Conservation (phyloP, 2,888 invertebrate species). For the Meta bourneti region DNA sequence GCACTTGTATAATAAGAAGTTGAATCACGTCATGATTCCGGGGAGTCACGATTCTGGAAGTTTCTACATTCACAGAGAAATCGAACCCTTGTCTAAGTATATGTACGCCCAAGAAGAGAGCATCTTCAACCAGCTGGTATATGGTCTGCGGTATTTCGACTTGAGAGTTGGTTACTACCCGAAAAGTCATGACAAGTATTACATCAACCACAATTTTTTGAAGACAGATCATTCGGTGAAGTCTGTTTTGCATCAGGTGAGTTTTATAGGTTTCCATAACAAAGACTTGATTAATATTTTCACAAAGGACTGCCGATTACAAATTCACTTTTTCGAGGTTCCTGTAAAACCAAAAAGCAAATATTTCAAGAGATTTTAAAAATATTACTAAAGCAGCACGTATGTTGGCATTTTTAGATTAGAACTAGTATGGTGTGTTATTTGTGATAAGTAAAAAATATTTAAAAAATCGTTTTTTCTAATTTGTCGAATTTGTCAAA, state of each 20-base stretch:
- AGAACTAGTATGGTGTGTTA: not conserved
- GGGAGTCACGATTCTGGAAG: constrained; percentile 78
- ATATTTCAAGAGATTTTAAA: not conserved
- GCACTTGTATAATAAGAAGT: constrained; percentile 33
- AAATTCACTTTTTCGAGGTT: not conserved
- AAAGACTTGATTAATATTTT: no score
- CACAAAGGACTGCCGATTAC: no score
- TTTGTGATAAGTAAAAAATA: not conserved
- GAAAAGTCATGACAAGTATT: constrained; percentile 59
- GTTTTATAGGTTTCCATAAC: not conserved
- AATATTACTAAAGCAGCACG: not conserved
- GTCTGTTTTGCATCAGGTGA: constrained; percentile 60
- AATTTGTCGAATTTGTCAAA: no score
- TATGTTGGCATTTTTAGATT: not conserved
- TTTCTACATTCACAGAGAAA: constrained; percentile 52
- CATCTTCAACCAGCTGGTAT: constrained; percentile 76
- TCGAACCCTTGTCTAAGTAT: constrained; percentile 61
- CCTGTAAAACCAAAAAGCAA: not conserved
- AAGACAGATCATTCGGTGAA: constrained; percentile 65
- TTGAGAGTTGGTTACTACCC: constrained; percentile 71
- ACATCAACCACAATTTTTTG: constrained; percentile 74
- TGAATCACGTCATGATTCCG: constrained; percentile 75
- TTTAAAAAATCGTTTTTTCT: no score
- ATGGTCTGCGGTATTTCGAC: constrained; percentile 76
- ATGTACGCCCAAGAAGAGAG: constrained; percentile 77